A percentile compares a stretch with the other conserved stretches of the same genome.
Evolutionary conservation across 1,140 invertebrate species (phyloP).

Genomic region (Ips nitidus): DNA sequence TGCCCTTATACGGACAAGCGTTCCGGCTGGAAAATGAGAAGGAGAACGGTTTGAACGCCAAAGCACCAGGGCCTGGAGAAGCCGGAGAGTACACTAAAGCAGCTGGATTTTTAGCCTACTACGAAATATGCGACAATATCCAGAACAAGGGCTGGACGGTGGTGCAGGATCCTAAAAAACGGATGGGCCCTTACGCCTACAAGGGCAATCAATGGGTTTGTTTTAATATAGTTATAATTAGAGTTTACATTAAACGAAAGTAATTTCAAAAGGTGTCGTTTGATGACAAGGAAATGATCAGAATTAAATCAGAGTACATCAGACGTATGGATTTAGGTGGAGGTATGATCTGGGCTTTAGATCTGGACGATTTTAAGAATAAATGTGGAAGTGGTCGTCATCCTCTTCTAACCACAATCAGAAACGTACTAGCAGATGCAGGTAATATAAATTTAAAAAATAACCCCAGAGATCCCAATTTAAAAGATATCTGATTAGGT

Average conservation of each 20-base stretch:
- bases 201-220: constrained; percentile 80
- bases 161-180: constrained; percentile 69
- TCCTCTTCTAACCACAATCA: constrained; percentile 72
- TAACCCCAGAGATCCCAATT: not conserved
- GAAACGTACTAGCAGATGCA: constrained; percentile 62
- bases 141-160: constrained; percentile 75
- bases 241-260: not conserved
- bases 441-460: not conserved
- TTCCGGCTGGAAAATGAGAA: constrained; percentile 66
- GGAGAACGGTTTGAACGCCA: constrained; percentile 70
- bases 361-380: constrained; percentile 83
- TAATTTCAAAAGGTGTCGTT: constrained; percentile 61
- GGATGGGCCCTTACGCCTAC: constrained; percentile 85
- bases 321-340: constrained; percentile 76
- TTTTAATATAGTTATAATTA: not conserved
- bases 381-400: constrained; percentile 73
- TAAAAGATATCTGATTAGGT: too few relatives aligned
- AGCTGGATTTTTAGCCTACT: constrained; percentile 85
- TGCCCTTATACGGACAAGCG: constrained; percentile 88
- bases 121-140: constrained; percentile 85
- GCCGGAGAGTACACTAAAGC: constrained; percentile 81
- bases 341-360: constrained; percentile 89
- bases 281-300: constrained; percentile 79
- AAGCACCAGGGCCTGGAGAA: constrained; percentile 71
- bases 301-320: constrained; percentile 75